Conservation (phyloP, 2,797 vertebrate species). For the Carapus acus region DNA sequence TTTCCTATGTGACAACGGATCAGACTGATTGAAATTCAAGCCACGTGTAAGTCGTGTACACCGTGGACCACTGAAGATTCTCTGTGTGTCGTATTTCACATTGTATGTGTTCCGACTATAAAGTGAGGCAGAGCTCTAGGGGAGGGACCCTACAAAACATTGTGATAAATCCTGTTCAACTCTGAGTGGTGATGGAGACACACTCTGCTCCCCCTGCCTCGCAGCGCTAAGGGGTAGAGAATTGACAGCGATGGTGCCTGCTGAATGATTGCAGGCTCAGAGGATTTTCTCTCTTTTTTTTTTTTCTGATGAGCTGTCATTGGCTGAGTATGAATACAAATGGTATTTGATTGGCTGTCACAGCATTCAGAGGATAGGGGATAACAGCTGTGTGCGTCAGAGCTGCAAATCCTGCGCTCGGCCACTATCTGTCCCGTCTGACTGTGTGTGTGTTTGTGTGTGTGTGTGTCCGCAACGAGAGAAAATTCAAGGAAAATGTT, state of each 20-base stretch:
- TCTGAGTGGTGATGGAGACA: slow-evolving; percentile 34
- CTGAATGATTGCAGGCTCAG: slow-evolving; percentile 36
- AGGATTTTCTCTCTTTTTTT: slow-evolving; percentile 36
- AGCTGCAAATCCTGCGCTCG: slow-evolving; percentile 30
- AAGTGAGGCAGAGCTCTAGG: slow-evolving; percentile 25
- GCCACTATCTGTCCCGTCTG: slow-evolving; percentile 19
- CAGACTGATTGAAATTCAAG: slow-evolving; percentile 36
- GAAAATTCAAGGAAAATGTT: no score
- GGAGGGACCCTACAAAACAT: slow-evolving; percentile 22
- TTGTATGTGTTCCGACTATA: slow-evolving; percentile 34
- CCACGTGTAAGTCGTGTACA: slow-evolving; percentile 22
- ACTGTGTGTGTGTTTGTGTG: no score
- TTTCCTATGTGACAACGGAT: slow-evolving; percentile 7
- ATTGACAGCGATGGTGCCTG: slow-evolving; percentile 35
- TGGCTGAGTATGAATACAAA: slow-evolving; percentile 46
- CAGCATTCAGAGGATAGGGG: slow-evolving; percentile 16
- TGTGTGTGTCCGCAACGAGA: no score
- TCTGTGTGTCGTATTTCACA: slow-evolving; percentile 25
- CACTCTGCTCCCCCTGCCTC: slow-evolving; percentile 41
- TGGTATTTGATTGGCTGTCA: slow-evolving; percentile 49
- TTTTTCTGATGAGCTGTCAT: slow-evolving; percentile 47
- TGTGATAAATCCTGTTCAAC: slow-evolving; percentile 56
- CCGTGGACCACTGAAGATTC: slow-evolving; percentile 22
- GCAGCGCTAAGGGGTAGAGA: slow-evolving; percentile 25
- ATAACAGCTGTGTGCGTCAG: slow-evolving; percentile 15